Base-by-base conservation (phyloP, 1,140 invertebrate genomes). In the Heliconius hermathena region DNA sequence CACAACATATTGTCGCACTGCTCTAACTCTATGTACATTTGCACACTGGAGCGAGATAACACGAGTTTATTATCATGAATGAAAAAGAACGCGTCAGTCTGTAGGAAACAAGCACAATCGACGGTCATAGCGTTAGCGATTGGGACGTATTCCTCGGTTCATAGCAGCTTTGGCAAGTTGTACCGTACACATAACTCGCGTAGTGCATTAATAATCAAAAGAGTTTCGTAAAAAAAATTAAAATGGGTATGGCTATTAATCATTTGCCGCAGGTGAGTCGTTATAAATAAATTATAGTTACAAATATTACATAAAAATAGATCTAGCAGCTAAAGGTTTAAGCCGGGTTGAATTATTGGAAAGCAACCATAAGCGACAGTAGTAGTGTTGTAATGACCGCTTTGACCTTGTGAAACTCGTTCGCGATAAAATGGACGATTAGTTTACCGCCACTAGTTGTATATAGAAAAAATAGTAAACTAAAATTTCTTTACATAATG, bases 331-430 rank as follows among this genome's bases (percentile, higher is more conserved):
- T 78, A 78, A 78, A 76, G n/a, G 66, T 81, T 78, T 76, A 81
- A 81, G 85, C 88, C 86, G 86, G 87, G 83, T 88, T 85, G 81
- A 84, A 88, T 91, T 84, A 88, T 86, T 92, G 91, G 91, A 93
- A 93, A 94, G 91, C 89, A 92, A 93, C 89, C 88, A 84, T 83
- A 84, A 81, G 77, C 83, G 81, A 85, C 78, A 82, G 88, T 89
- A 89, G 87, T 88, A 86, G 85, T 91, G 91, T 93, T 91, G 91
- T 91, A 93, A 92, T 94, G 93, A 93, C 93, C 93, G 93, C 89
- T 93, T 94, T 93, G 92, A 94, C 93, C 93, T 94, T 94, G 92
- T 93, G 88, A 88, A 94, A 94, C 92, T 93, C 85, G 91, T 89
- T 90, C 86, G 86, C 91, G 90, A 92, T 92, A 93, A 87, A 85